A percentile compares a stretch with the other conserved stretches of the same genome.
Conservation (phyloP, 2,113 vertebrate species). For the Neotoma lepida region DNA sequence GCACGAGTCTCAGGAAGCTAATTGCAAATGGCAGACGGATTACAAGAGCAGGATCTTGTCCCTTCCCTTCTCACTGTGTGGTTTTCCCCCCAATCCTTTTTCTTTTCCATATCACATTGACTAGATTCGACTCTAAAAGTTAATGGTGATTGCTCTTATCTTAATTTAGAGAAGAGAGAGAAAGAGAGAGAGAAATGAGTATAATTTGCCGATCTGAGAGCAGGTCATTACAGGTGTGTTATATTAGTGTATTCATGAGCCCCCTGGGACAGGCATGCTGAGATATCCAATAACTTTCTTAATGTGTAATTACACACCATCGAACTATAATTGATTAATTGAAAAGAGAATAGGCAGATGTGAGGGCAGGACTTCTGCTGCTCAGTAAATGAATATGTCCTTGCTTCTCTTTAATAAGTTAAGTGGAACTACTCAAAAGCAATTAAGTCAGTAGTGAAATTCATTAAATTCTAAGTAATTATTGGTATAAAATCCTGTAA, state of each 20-base stretch:
- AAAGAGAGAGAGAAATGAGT: conserved; percentile 83
- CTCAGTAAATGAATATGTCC: conserved; percentile 87
- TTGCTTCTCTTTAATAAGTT: conserved; percentile 89
- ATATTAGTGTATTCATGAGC: conserved; percentile 88
- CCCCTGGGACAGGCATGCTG: conserved; percentile 85
- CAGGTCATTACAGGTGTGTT: conserved; percentile 90
- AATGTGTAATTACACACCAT: conserved; percentile 90
- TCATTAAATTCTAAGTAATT: conserved; percentile 89
- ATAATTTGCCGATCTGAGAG: conserved; percentile 84
- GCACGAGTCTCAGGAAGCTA: conserved; percentile 45
- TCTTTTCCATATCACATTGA: conserved; percentile 79
- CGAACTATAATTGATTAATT: conserved; percentile 90
- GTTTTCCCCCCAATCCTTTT: neutral
- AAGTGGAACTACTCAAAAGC: conserved; percentile 88
- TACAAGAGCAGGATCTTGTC: conserved; percentile 53
- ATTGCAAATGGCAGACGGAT: conserved; percentile 78
- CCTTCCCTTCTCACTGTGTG: neutral
- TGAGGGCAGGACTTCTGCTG: conserved; percentile 85
- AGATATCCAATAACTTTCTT: conserved; percentile 88
- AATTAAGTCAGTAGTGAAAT: conserved; percentile 88
- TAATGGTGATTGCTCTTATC: conserved; percentile 86
- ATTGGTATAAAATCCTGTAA: conserved; percentile 86
- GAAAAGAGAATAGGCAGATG: conserved; percentile 89
- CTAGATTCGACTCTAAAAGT: conserved; percentile 85
- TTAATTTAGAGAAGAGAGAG: conserved; percentile 84